phyloP scores from a whole-genome alignment of 1,140 invertebrate genomes.

The Stegodyphus mimosarum region DNA sequence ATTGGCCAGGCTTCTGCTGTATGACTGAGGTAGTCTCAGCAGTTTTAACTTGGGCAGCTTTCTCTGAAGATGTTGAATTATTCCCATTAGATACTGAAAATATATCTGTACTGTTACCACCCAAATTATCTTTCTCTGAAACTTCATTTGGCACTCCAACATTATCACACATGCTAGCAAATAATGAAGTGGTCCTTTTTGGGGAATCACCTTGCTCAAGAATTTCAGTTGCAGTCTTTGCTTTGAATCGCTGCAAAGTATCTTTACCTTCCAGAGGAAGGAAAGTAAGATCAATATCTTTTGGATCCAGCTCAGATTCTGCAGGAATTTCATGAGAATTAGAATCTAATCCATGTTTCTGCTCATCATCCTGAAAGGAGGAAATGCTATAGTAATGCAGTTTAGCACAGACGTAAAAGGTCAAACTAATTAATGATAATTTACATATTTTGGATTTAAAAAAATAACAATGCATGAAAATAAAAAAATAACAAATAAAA shows the following conservation, averaged over 20 bases:
- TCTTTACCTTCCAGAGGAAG: slow-evolving; percentile 48
- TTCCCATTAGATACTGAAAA: neutral
- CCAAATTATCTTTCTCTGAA: neutral
- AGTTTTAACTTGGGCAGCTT: neutral
- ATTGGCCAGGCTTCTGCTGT: slow-evolving; percentile 53
- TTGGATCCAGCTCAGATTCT: slow-evolving; percentile 28
- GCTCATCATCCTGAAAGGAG: slow-evolving; percentile 51
- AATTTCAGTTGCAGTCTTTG: slow-evolving; percentile 32
- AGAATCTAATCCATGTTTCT: slow-evolving; percentile 37
- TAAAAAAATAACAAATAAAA: no score
- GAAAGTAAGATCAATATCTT: slow-evolving; percentile 45
- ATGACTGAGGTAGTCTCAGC: slow-evolving; percentile 27
- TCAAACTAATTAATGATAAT: neutral
- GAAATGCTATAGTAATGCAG: neutral
- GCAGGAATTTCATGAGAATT: slow-evolving; percentile 10
- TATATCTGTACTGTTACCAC: no score
- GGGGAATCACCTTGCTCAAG: slow-evolving; percentile 25
- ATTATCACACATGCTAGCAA: neutral
- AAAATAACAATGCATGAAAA: no score
- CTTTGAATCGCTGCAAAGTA: slow-evolving; percentile 47
- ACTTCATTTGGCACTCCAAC: slow-evolving; percentile 22
- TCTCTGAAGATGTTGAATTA: neutral
- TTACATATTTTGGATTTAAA: no score
- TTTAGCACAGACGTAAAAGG: neutral
- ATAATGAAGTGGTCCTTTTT: slow-evolving; percentile 1